Conservation (phyloP, 1,140 invertebrate species). For the Drosophila bipectinata region DNA sequence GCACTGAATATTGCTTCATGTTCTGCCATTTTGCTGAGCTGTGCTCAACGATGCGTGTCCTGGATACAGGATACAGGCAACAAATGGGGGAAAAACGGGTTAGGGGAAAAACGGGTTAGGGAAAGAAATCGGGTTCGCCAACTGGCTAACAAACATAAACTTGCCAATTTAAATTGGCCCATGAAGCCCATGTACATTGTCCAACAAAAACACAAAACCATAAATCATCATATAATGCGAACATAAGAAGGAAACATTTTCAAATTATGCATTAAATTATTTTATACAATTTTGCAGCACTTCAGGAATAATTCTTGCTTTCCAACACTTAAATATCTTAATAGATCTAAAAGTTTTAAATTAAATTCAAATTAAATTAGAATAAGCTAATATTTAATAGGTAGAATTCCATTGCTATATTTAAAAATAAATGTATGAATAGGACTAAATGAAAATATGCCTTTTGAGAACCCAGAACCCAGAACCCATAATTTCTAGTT, state of each 20-base stretch:
- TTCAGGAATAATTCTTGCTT: not conserved
- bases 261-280: not conserved
- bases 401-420: no score
- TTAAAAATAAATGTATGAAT: no score
- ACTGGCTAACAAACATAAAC: conserved; percentile 2
- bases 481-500: no score
- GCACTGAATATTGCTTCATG: conserved; percentile 20
- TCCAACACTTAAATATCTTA: no score
- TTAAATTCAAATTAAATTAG: no score
- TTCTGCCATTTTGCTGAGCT: conserved; percentile 18
- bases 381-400: no score
- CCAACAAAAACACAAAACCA: not conserved
- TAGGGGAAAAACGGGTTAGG: not conserved
- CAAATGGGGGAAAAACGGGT: conserved; percentile 11
- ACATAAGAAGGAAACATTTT: not conserved
- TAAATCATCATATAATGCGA: not conserved
- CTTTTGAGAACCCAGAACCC: no score
- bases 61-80: conserved; percentile 27
- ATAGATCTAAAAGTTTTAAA: no score
- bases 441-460: no score
- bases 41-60: conserved; percentile 46
- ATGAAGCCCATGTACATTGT: not conserved
- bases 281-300: not conserved
- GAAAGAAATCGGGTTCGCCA: not conserved
- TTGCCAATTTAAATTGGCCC: conserved; percentile 21